Base-by-base conservation (phyloP, 1,140 invertebrate genomes). In the Ceratina australensis region DNA sequence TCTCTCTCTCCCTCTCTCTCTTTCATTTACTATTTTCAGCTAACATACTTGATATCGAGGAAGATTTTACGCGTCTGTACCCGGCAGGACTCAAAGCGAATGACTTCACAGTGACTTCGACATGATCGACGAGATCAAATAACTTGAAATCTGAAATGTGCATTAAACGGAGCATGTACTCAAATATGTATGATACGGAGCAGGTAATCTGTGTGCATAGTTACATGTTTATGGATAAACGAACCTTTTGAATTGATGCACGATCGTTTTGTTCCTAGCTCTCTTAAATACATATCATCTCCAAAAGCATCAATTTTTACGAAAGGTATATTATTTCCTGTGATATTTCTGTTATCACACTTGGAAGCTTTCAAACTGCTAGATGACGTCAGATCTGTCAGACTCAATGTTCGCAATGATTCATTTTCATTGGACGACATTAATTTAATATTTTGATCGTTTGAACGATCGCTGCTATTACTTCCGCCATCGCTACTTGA, bases 1-100 rank as follows among this genome's bases (percentile, higher is more conserved):
- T n/a, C n/a, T n/a, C n/a, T n/a, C n/a, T n/a, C n/a, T n/a, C n/a
- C n/a, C n/a, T n/a, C n/a, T n/a, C n/a, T n/a, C n/a, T n/a, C n/a
- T n/a, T n/a, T n/a, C n/a, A n/a, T n/a, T n/a, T n/a, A n/a, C n/a
- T n/a, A n/a, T n/a, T n/a, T n/a, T n/a, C n/a, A n/a, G n/a, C n/a
- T n/a, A n/a, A 18, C 87, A 52, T 81, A 90, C 90, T 79, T 54
- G 84, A 87, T 3, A 89, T 47, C 61, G 85, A 90, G 18, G 87
- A 90, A 10, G 90, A 91, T 67, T 86, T 87, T 13, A 90, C 88
- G 72, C 89, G 86, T 74, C 89, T 86, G 60, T 90, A 91, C n/a
- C 90, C 91, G 54, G 90, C 89, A 61, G 89, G 66, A 78, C 67
- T 90, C 22, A 91, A 76, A 33, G 78, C 81, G 22, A 91, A 80